These are phyloP conservation scores for Oikopleura dioica DNA, from an alignment of 23 tunicate genomes.

Conservation along the genomic window DNA sequence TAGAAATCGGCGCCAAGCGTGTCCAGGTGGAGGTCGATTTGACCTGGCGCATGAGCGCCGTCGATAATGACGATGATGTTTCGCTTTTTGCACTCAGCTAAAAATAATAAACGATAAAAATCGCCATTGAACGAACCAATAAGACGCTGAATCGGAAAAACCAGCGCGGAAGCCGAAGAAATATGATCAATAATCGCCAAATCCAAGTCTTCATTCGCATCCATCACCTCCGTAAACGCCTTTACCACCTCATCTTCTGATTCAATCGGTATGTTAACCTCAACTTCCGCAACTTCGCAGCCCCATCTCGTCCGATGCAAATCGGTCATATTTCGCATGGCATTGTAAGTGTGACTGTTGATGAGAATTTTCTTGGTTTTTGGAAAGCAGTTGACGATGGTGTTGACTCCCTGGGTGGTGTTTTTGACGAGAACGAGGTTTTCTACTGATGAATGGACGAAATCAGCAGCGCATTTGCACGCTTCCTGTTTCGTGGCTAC, in stretches of 20 bases:
- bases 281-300: neutral
- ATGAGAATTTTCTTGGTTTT: conserved; percentile 25
- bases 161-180: conserved; percentile 50
- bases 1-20: conserved; percentile 50
- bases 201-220: conserved; percentile 20
- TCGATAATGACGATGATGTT: conserved; percentile 32
- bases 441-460: conserved; percentile 23
- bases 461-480: conserved; percentile 28
- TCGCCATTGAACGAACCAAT: conserved; percentile 5
- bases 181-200: conserved; percentile 45
- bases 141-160: conserved; percentile 34
- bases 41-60: conserved; percentile 96
- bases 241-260: conserved; percentile 27
- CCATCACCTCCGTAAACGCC: conserved; percentile 15
- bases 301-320: conserved; percentile 16
- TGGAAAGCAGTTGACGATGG: conserved; percentile 27
- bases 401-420: conserved; percentile 46
- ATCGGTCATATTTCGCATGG: conserved; percentile 33
- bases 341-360: conserved; percentile 32
- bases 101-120: neutral
- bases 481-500: too few relatives aligned
- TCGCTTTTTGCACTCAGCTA: conserved; percentile 14
- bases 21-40: conserved; percentile 32
- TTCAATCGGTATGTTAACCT: conserved; percentile 21
- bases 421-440: conserved; percentile 39